A percentile compares a stretch with the other conserved stretches of the same genome.
Evolutionary conservation across 2,888 invertebrate genomes (phyloP).

Genomic region (Limnephilus auricula): DNA sequence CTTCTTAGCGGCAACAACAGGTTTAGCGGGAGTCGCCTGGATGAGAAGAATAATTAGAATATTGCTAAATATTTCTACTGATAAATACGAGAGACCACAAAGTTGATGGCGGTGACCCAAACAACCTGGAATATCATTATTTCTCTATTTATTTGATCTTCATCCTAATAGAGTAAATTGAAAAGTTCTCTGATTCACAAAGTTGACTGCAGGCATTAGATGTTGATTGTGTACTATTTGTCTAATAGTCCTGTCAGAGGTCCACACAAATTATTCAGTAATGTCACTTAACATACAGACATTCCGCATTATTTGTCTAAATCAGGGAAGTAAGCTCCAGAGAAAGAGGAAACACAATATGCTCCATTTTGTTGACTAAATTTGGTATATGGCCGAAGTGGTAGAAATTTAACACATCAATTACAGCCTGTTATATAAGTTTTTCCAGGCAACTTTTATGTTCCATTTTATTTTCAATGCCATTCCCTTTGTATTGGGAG

Average conservation of each 20-base stretch:
- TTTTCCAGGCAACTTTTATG: too few relatives aligned
- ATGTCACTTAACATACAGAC: neutral
- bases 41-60: neutral
- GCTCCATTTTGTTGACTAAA: too few relatives aligned
- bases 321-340: neutral
- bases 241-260: neutral
- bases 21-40: slow-evolving; percentile 33
- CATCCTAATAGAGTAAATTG: neutral
- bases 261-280: neutral
- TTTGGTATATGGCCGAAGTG: too few relatives aligned
- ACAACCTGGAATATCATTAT: slow-evolving; percentile 21
- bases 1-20: slow-evolving; percentile 66
- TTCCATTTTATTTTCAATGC: neutral
- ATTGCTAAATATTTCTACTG: slow-evolving; percentile 5
- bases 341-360: neutral
- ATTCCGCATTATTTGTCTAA: neutral
- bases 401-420: too few relatives aligned
- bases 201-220: neutral
- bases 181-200: slow-evolving; percentile 3
- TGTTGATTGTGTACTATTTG: neutral
- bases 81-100: neutral
- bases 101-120: slow-evolving; percentile 60
- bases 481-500: neutral
- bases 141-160: neutral
- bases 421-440: too few relatives aligned